A percentile compares a stretch with the other conserved stretches of the same genome.
These are phyloP conservation scores for Macrobrachium nipponense DNA, from an alignment of 1,140 invertebrate genomes.

Conservation along the genomic window DNA sequence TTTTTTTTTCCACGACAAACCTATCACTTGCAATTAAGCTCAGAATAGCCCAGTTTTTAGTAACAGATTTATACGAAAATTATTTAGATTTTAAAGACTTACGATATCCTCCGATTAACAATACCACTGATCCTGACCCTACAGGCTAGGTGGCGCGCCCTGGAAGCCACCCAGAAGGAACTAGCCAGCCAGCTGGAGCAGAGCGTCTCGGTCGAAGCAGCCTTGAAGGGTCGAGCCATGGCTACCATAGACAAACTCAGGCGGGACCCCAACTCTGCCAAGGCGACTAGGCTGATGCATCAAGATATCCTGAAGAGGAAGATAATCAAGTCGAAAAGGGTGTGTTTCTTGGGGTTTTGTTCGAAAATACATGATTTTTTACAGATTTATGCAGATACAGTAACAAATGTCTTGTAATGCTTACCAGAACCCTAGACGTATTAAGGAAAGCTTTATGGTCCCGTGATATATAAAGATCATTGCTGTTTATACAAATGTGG, in stretches of 20 bases:
- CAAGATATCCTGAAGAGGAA: slow-evolving; percentile 53
- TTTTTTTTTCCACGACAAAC: no score
- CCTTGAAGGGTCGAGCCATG: slow-evolving; percentile 47
- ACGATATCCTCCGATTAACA: not conserved
- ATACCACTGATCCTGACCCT: not conserved
- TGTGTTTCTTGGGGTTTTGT: not conserved
- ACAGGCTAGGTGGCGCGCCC: slow-evolving; percentile 43
- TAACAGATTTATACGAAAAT: no score
- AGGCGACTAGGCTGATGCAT: slow-evolving; percentile 51
- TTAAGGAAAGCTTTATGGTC: no score
- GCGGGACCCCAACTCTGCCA: slow-evolving; percentile 35
- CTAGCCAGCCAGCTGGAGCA: slow-evolving; percentile 48
- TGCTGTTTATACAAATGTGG: no score
- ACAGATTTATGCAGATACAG: no score
- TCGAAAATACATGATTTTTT: no score
- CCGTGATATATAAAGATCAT: no score
- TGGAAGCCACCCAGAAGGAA: slow-evolving; percentile 48
- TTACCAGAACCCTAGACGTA: no score
- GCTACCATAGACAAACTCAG: slow-evolving; percentile 31
- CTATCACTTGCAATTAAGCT: no score
- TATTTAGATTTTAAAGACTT: no score
- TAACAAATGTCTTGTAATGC: no score
- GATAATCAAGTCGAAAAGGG: slow-evolving; percentile 21
- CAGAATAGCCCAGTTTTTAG: no score
- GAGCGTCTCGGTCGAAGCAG: slow-evolving; percentile 32